Conservation (phyloP, 1,140 invertebrate genomes). For the Choristoneura fumiferana region DNA sequence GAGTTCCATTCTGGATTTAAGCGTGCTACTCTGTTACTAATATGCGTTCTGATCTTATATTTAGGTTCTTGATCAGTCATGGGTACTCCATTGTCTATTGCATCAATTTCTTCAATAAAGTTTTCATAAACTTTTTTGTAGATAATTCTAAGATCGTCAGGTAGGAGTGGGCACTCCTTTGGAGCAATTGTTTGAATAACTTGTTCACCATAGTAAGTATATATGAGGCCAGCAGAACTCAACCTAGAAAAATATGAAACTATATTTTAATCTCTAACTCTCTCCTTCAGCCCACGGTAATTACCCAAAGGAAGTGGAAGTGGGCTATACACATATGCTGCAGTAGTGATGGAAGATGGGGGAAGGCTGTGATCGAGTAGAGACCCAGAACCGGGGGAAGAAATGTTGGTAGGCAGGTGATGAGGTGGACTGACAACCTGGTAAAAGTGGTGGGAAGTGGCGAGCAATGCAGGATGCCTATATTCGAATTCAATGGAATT, state of each 20-base stretch:
- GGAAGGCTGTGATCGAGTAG: too few relatives aligned
- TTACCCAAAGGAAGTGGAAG: too few relatives aligned
- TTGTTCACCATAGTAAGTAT: conserved; percentile 92
- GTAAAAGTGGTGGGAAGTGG: too few relatives aligned
- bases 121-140: conserved; percentile 92
- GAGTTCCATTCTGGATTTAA: conserved; percentile 95
- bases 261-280: too few relatives aligned
- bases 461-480: too few relatives aligned
- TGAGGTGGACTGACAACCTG: too few relatives aligned
- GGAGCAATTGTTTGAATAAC: conserved; percentile 82
- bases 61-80: conserved; percentile 87
- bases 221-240: conserved; percentile 97
- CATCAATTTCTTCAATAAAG: conserved; percentile 97
- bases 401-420: too few relatives aligned
- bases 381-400: too few relatives aligned
- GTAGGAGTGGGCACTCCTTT: conserved; percentile 72
- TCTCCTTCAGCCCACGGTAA: too few relatives aligned
- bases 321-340: too few relatives aligned
- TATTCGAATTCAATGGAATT: too few relatives aligned
- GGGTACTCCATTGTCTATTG: conserved; percentile 96
- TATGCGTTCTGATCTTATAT: conserved; percentile 89
- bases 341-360: too few relatives aligned
- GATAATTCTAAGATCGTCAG: conserved; percentile 80
- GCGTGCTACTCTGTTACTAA: conserved; percentile 86
- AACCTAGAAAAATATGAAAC: conserved; percentile 81